phyloP scores from a whole-genome alignment of 2,113 vertebrate species.

The Taurulus bubalis region DNA sequence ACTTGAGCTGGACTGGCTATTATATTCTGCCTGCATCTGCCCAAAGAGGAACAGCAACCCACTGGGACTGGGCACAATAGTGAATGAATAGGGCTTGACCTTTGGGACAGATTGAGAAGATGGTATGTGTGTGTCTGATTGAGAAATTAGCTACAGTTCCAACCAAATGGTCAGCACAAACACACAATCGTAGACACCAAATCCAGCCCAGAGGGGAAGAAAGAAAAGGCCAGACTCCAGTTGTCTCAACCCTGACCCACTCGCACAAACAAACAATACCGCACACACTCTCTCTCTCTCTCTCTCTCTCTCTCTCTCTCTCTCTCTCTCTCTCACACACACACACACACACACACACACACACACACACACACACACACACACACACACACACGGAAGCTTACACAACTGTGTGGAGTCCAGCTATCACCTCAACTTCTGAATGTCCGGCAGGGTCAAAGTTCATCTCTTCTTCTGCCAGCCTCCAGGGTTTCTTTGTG shows the following conservation, averaged over 20 bases:
- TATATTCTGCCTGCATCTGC: constrained; percentile 71
- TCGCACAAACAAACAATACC: constrained; percentile 77
- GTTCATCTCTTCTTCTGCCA: constrained; percentile 75
- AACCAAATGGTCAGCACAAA: constrained; percentile 78
- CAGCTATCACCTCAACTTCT: constrained; percentile 72
- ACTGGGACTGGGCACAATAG: constrained; percentile 76
- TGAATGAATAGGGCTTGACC: constrained; percentile 76
- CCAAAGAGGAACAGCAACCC: constrained; percentile 67
- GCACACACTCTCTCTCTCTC: no score
- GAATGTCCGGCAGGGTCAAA: constrained; percentile 79
- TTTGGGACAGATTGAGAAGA: constrained; percentile 75
- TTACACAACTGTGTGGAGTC: constrained; percentile 63
- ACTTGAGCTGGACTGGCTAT: constrained; percentile 62
- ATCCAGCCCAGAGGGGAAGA: constrained; percentile 78
- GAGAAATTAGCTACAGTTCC: constrained; percentile 83
- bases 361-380: constrained; percentile 37
- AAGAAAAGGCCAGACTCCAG: constrained; percentile 83
- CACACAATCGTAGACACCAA: constrained; percentile 51
- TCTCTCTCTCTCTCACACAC: no score
- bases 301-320: no score
- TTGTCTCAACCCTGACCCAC: constrained; percentile 83
- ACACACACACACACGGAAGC: constrained; percentile 37
- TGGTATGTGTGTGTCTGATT: constrained; percentile 81
- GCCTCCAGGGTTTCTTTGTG: constrained; percentile 64
- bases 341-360: constrained; percentile 41